A percentile compares a stretch with the other conserved stretches of the same genome.
Conservation (phyloP, 2,888 invertebrate species). For the Cerastoderma edule region DNA sequence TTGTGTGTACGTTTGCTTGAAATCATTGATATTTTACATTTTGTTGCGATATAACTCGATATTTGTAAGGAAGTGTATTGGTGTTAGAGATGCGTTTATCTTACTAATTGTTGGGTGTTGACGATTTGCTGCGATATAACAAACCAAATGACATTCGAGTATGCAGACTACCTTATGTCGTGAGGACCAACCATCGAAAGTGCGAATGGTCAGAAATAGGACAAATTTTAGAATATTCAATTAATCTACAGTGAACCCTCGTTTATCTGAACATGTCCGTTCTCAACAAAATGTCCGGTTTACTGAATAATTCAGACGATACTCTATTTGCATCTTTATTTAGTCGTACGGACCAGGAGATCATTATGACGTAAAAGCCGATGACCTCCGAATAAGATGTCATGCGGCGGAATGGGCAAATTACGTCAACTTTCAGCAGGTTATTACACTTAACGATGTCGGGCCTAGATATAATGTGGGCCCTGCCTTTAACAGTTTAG, state of each 20-base stretch:
- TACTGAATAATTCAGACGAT: neutral
- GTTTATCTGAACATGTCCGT: neutral
- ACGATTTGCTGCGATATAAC: too few species aligned
- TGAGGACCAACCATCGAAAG: neutral
- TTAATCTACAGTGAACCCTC: neutral
- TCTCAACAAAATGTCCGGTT: neutral
- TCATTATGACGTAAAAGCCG: slow-evolving; percentile 27
- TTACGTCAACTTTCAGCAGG: slow-evolving; percentile 46
- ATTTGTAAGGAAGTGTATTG: too few species aligned
- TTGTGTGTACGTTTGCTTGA: too few species aligned
- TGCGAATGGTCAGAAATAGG: neutral
- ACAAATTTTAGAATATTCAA: neutral
- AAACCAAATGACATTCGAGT: too few species aligned
- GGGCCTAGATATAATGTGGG: slow-evolving; percentile 61
- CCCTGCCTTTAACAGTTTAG: slow-evolving; percentile 34
- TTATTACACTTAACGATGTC: slow-evolving; percentile 48
- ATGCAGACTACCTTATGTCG: neutral
- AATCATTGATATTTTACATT: too few species aligned
- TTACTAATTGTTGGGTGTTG: too few species aligned
- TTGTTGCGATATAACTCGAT: too few species aligned
- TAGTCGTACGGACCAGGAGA: slow-evolving; percentile 40
- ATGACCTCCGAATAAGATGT: slow-evolving; percentile 52
- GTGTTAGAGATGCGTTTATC: too few species aligned
- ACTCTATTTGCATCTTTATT: neutral
- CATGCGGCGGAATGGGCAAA: slow-evolving; percentile 50